Evolutionary conservation across 1,140 invertebrate species (phyloP).

Genomic region (Nautilus pompilius): DNA sequence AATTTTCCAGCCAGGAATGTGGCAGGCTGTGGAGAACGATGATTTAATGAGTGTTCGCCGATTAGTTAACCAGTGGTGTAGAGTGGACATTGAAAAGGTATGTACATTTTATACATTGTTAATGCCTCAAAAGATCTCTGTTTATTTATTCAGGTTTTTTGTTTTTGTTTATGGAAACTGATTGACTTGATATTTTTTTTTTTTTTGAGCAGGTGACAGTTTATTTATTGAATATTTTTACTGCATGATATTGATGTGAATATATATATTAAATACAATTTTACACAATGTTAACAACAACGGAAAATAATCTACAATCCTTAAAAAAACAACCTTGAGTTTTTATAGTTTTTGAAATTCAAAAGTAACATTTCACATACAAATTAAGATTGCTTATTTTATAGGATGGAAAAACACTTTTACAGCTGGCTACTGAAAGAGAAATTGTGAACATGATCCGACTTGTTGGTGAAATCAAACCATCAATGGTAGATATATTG

Average conservation of each 20-base stretch:
- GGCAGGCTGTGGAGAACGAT: slow-evolving; percentile 35
- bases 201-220: no score
- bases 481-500: slow-evolving; percentile 35
- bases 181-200: no score
- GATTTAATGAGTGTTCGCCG: slow-evolving; percentile 34
- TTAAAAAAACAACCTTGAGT: neutral
- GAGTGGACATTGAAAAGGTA: slow-evolving; percentile 33
- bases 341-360: neutral
- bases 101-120: neutral
- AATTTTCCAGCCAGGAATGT: slow-evolving; percentile 33
- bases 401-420: slow-evolving; percentile 31
- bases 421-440: slow-evolving; percentile 30
- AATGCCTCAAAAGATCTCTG: neutral
- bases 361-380: neutral
- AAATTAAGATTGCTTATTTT: slow-evolving; percentile 13
- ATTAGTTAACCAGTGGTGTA: slow-evolving; percentile 38
- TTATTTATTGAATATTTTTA: no score
- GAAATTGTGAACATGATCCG: slow-evolving; percentile 37
- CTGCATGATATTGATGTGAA: no score
- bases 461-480: slow-evolving; percentile 32
- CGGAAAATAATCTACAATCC: no score
- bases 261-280: no score
- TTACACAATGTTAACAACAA: no score
- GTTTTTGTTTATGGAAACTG: no score
- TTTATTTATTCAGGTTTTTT: no score